phyloP scores from a whole-genome alignment of 23 tunicate species.

The Trididemnum nubilum region DNA sequence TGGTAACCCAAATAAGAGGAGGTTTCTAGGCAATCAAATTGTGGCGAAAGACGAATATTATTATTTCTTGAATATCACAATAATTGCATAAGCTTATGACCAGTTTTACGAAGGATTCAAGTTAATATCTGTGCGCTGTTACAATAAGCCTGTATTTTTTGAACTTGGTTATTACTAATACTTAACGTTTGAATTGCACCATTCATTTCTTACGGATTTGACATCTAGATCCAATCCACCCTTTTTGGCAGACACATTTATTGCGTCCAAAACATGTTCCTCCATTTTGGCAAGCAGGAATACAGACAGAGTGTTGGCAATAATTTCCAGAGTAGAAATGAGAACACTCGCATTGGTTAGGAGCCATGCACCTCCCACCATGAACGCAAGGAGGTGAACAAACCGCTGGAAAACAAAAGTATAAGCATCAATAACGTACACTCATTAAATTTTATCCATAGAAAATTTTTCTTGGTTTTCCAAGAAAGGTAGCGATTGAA shows the following conservation, averaged over 20 bases:
- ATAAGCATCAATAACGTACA: too few relatives aligned
- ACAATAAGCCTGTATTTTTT: too few relatives aligned
- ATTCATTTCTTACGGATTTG: constrained; percentile 56
- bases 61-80: too few relatives aligned
- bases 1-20: too few relatives aligned
- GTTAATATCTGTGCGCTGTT: too few relatives aligned
- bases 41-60: too few relatives aligned
- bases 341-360: constrained; percentile 78
- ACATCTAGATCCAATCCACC: constrained; percentile 58
- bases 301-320: constrained; percentile 53
- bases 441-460: too few relatives aligned
- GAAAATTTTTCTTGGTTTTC: background rate
- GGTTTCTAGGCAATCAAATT: too few relatives aligned
- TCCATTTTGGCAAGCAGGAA: constrained; percentile 72
- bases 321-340: constrained; percentile 48
- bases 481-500: background rate
- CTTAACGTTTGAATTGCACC: too few relatives aligned
- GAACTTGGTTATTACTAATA: too few relatives aligned
- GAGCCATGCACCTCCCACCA: constrained; percentile 76
- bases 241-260: constrained; percentile 48
- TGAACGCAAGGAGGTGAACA: constrained; percentile 68
- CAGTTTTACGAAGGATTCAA: too few relatives aligned
- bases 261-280: constrained; percentile 69
- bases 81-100: too few relatives aligned
- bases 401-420: constrained; percentile 23